Conservation (phyloP, 2,797 vertebrate genomes). For the Micropoecilia bifurca region DNA sequence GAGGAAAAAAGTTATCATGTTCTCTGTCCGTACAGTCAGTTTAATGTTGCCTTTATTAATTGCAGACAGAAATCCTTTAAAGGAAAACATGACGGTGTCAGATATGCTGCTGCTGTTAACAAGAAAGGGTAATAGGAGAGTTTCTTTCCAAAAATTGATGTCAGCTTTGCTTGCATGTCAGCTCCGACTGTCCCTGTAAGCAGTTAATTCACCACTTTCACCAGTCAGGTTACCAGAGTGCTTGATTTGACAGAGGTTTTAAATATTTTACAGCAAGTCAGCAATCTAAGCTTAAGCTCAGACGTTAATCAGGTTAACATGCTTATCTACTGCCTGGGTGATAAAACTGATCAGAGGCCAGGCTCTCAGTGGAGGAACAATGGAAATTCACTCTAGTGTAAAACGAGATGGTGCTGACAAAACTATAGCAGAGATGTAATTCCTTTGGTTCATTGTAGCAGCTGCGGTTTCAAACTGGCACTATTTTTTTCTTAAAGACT, state of each 20-base stretch:
- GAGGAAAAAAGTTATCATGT: neutral
- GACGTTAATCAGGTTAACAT: neutral
- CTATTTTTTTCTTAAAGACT: neutral
- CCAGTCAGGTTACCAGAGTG: neutral
- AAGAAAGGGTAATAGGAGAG: neutral
- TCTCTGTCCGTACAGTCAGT: neutral
- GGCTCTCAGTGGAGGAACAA: neutral
- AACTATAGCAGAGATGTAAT: neutral
- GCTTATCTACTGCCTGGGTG: neutral
- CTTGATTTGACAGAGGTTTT: neutral
- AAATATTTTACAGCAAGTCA: neutral
- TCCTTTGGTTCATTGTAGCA: neutral
- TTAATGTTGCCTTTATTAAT: conserved; percentile 3
- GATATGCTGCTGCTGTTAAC: neutral
- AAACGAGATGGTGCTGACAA: neutral
- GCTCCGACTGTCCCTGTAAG: neutral
- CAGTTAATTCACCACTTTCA: neutral
- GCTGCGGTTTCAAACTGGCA: neutral
- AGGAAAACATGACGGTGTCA: neutral
- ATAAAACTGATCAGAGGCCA: neutral
- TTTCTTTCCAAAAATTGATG: neutral
- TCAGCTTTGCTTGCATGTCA: neutral
- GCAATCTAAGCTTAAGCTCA: neutral
- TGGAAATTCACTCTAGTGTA: neutral
- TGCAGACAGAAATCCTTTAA: neutral